A percentile compares a stretch with the other conserved stretches of the same genome.
These are phyloP conservation scores for Ginglymostoma cirratum DNA, from an alignment of 2,113 vertebrate species.

Conservation along the genomic window DNA sequence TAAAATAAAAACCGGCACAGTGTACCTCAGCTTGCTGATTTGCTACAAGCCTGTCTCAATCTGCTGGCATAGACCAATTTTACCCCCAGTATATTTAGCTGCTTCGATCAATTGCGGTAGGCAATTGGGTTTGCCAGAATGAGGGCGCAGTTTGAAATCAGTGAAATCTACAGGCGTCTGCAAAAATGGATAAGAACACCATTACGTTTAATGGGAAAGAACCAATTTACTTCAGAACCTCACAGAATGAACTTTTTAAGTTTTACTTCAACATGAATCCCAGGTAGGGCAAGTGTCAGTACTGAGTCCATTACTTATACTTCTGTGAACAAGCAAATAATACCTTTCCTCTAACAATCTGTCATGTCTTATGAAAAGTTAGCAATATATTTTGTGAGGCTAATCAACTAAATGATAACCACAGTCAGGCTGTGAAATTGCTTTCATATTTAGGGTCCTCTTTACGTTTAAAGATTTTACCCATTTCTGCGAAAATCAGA, in stretches of 20 bases:
- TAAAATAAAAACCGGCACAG: neutral
- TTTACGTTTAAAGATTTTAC: neutral
- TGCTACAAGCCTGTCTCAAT: neutral
- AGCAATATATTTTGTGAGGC: neutral
- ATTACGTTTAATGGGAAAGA: neutral
- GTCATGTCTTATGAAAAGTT: neutral
- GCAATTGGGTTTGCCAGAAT: conserved; percentile 18
- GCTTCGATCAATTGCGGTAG: neutral
- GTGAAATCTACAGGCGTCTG: neutral
- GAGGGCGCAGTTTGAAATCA: neutral
- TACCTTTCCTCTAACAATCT: neutral
- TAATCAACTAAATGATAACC: neutral
- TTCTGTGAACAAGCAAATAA: neutral
- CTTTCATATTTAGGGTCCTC: neutral
- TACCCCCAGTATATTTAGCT: neutral
- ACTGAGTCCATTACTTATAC: neutral
- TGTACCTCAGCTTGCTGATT: neutral
- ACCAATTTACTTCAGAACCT: conserved; percentile 12
- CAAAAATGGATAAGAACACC: neutral
- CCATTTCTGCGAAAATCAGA: conserved; percentile 8
- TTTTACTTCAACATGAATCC: conserved; percentile 14
- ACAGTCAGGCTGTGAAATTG: neutral
- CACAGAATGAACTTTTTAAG: neutral
- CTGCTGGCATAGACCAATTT: conserved; percentile 3
- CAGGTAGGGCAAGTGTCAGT: neutral